Percentiles rank a stretch among this genome's conserved stretches.
Conservation (phyloP, 2,888 invertebrate species). For the Oligia latruncula region DNA sequence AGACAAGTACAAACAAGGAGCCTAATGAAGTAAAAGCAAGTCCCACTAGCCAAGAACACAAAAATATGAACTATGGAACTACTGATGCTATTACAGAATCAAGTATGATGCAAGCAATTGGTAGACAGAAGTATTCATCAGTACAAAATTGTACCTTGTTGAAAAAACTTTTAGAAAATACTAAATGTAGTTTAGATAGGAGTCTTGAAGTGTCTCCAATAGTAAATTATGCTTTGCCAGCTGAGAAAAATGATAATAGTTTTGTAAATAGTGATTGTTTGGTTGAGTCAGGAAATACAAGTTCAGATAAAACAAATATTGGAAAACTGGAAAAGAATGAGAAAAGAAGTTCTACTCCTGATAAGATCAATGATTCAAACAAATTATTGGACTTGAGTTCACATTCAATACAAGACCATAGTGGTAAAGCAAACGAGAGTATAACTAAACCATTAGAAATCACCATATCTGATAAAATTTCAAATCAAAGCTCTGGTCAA, state of each 20-base stretch:
- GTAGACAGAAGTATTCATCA: conserved; percentile 69
- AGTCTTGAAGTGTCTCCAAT: conserved; percentile 68
- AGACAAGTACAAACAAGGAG: conserved; percentile 48
- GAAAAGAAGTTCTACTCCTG: conserved; percentile 64
- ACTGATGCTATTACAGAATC: conserved; percentile 50
- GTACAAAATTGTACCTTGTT: conserved; percentile 85
- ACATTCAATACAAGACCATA: conserved; percentile 74
- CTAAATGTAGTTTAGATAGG: conserved; percentile 77
- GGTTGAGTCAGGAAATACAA: conserved; percentile 57
- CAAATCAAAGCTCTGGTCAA: conserved; percentile 85
- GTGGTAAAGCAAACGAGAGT: conserved; percentile 77
- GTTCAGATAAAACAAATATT: conserved; percentile 62
- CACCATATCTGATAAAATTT: conserved; percentile 81
- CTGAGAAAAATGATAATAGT: conserved; percentile 70
- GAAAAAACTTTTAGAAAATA: conserved; percentile 85
- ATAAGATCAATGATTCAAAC: conserved; percentile 69
- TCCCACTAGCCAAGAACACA: conserved; percentile 45
- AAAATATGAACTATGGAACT: conserved; percentile 48
- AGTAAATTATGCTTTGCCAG: conserved; percentile 68
- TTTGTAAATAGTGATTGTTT: conserved; percentile 66
- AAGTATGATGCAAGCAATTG: conserved; percentile 63
- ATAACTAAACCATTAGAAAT: conserved; percentile 88
- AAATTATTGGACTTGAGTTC: conserved; percentile 63
- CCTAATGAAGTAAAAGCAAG: conserved; percentile 46
- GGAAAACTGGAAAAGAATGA: conserved; percentile 66